Evolutionary conservation across 2,888 invertebrate genomes (phyloP), one percentile per base, ranked within the genome.

Genomic region (Microplitis deprimator): DNA sequence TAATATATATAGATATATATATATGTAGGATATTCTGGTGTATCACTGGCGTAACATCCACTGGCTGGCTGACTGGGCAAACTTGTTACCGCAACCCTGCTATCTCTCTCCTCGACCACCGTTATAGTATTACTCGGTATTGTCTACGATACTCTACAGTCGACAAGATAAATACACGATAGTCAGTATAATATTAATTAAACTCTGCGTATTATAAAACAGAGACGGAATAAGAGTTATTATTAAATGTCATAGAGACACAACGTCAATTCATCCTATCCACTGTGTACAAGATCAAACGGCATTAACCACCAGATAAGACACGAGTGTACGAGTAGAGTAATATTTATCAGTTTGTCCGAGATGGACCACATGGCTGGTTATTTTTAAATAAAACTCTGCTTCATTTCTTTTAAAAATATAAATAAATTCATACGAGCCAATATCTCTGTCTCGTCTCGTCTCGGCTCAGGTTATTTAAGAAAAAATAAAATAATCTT

Each of bases 321-420:
- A 68, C 73, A 68, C 62, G 79, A 79, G 79, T 83, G 83, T 82
- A 81, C 78, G 81, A 65, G 59, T 80, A 81, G 82, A 81, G 84
- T 82, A 81, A 78, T 84, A 85, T 86, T 87, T 87, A 87, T 88
- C 87, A 82, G 81, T 80, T 81, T 77, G 82, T 80, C 81, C 79
- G 79, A 85, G 87, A 89, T 85, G 84, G 84, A 83, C 87, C 89
- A 89, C 86, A 89, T 87, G 88, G 88, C 86, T 73, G 61, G 79
- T 72, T 89, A 89, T 89, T 88, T 88, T 85, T 80, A 73, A 72
- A 77, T 81, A 70, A 73, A 77, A 75, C 5, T 59, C 6, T n/a
- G 29, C 61, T 72, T 73, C 75, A 76, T 50, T 13, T 50, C 50
- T 50, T 50, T 50, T 50, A 50, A 13, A 13, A 50, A 50, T 50